Conservation (phyloP, 2,113 vertebrate species). For the Corynorhinus townsendii region DNA sequence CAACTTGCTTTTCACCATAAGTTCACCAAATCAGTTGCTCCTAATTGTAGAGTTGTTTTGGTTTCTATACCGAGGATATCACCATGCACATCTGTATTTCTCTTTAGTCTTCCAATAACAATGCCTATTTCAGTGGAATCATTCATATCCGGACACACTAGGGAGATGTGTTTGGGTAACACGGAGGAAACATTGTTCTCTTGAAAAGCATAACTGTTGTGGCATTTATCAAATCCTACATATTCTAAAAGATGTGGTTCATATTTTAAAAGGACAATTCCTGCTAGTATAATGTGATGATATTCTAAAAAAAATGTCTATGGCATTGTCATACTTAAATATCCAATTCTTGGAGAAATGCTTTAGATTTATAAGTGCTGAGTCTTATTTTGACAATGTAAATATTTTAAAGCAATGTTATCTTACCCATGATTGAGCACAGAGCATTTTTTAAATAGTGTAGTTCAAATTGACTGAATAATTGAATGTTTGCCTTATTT, state of each 20-base stretch:
- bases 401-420: conserved; percentile 49
- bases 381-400: conserved; percentile 29
- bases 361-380: conserved; percentile 18
- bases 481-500: conserved; percentile 56
- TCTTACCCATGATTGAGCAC: conserved; percentile 53
- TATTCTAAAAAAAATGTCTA: background rate
- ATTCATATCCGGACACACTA: background rate
- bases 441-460: background rate
- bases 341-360: conserved; percentile 26
- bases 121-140: background rate
- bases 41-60: background rate
- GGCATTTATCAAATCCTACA: background rate
- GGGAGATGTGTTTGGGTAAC: background rate
- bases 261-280: conserved; percentile 26
- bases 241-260: background rate
- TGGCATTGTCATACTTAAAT: background rate
- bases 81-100: background rate
- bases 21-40: no score
- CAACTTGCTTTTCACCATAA: background rate
- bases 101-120: background rate
- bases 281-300: background rate
- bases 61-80: background rate
- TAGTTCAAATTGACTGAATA: conserved; percentile 51
- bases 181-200: background rate
- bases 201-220: background rate